Percentiles rank a stretch among this genome's conserved stretches.
Evolutionary conservation across 2,113 vertebrate genomes (phyloP).

Genomic region (Eubucco bourcierii): DNA sequence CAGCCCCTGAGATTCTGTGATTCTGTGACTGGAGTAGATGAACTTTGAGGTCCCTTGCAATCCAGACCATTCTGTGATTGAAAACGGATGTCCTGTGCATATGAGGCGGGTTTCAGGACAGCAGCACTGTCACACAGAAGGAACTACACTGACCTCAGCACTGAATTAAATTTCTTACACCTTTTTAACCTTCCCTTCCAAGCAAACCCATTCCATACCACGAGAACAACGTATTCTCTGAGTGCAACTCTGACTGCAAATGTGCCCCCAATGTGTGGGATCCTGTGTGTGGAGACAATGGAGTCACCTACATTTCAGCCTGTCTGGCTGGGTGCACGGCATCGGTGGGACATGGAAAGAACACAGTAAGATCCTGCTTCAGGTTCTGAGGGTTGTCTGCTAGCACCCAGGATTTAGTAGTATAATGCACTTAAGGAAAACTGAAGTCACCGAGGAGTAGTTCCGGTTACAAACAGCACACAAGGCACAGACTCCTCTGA

Average conservation of each 20-base stretch:
- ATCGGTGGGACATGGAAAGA: conserved; percentile 73
- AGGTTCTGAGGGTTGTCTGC: neutral
- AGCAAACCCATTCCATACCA: conserved; percentile 54
- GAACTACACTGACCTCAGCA: neutral
- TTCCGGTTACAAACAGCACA: neutral
- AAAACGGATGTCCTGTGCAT: neutral
- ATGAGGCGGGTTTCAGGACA: neutral
- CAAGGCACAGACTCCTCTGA: neutral
- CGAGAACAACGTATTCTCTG: conserved; percentile 70
- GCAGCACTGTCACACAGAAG: neutral
- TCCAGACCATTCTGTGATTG: neutral
- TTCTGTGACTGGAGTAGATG: no score
- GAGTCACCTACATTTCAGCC: conserved; percentile 85
- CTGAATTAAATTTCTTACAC: neutral
- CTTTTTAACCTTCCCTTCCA: conserved; percentile 50
- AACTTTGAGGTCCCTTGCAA: no score
- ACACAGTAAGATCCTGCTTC: conserved; percentile 72
- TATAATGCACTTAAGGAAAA: neutral
- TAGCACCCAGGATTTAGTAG: neutral
- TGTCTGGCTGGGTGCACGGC: conserved; percentile 87
- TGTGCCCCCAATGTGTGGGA: conserved; percentile 87
- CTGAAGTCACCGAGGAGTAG: neutral
- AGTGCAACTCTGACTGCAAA: conserved; percentile 85
- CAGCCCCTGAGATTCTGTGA: no score
- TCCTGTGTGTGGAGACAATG: conserved; percentile 87